These are phyloP conservation scores for Pseudois nayaur DNA, from an alignment of 2,113 vertebrate species.

Conservation along the genomic window DNA sequence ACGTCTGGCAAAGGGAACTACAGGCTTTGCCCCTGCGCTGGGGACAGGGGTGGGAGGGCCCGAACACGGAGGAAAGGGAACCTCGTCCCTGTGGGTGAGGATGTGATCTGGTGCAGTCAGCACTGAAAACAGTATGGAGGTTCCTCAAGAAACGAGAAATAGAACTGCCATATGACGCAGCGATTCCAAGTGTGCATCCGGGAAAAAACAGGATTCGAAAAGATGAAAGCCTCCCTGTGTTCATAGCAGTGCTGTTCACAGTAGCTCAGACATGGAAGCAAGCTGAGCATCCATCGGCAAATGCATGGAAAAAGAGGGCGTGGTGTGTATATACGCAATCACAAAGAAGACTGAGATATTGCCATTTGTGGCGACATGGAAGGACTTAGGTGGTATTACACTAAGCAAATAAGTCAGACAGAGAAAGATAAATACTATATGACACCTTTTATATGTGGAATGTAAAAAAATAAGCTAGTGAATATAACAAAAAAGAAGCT, in stretches of 20 bases:
- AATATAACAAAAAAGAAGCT: too few species aligned
- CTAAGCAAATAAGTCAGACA: not conserved
- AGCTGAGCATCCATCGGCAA: not conserved
- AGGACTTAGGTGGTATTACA: not conserved
- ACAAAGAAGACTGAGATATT: not conserved
- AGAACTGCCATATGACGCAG: not conserved
- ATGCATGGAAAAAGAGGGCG: not conserved
- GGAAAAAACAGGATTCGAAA: not conserved
- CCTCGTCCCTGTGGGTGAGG: not conserved
- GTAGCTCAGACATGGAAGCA: not conserved
- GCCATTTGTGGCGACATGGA: not conserved
- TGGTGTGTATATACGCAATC: not conserved
- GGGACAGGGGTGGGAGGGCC: not conserved
- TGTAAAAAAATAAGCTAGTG: not conserved
- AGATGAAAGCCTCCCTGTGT: not conserved
- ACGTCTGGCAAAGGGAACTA: not conserved
- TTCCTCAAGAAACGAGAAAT: not conserved
- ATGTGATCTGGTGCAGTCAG: not conserved
- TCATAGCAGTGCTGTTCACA: not conserved
- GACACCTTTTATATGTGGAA: not conserved
- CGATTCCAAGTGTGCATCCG: not conserved
- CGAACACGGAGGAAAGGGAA: not conserved
- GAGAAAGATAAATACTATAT: not conserved
- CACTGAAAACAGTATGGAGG: too few species aligned
- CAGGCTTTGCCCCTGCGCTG: not conserved